phyloP scores from a whole-genome alignment of 64 coral and sea anemone genomes.

The Montipora sp. region DNA sequence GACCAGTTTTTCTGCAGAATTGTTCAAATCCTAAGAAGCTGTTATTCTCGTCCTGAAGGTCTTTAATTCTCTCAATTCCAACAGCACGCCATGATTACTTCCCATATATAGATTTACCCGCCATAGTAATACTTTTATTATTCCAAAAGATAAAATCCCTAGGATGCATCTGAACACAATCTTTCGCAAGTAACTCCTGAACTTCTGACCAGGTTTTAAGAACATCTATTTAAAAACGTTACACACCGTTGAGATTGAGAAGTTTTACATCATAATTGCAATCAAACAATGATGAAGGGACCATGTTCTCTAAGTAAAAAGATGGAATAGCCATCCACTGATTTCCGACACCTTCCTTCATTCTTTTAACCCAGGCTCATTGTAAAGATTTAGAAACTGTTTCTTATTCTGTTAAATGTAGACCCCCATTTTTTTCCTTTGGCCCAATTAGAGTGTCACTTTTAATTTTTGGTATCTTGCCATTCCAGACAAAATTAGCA shows the following conservation, averaged over 20 bases:
- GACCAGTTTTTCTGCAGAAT: constrained; percentile 1
- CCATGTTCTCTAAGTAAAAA: neutral
- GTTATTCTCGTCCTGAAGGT: constrained; percentile 1
- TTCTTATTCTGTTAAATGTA: constrained; percentile 4
- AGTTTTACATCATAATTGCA: constrained; percentile 16
- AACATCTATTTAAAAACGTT: neutral
- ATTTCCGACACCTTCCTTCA: neutral
- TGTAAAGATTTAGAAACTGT: neutral
- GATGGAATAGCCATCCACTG: neutral
- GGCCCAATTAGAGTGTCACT: neutral
- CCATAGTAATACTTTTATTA: constrained; percentile 25
- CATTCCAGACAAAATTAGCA: constrained; percentile 1
- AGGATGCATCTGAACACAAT: neutral
- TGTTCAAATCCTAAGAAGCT: constrained; percentile 2
- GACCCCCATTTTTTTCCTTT: neutral
- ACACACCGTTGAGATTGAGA: neutral
- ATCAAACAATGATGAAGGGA: neutral
- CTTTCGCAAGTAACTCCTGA: constrained; percentile 1
- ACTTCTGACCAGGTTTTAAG: neutral
- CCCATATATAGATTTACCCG: neutral
- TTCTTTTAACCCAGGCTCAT: neutral
- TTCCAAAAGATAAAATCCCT: constrained; percentile 27
- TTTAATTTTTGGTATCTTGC: constrained; percentile 9
- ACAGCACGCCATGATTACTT: neutral
- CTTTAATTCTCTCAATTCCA: constrained; percentile 22